Percentiles rank a stretch among this genome's conserved stretches.
Conservation (phyloP, 2,888 invertebrate genomes). For the Mellilla xanthometata region DNA sequence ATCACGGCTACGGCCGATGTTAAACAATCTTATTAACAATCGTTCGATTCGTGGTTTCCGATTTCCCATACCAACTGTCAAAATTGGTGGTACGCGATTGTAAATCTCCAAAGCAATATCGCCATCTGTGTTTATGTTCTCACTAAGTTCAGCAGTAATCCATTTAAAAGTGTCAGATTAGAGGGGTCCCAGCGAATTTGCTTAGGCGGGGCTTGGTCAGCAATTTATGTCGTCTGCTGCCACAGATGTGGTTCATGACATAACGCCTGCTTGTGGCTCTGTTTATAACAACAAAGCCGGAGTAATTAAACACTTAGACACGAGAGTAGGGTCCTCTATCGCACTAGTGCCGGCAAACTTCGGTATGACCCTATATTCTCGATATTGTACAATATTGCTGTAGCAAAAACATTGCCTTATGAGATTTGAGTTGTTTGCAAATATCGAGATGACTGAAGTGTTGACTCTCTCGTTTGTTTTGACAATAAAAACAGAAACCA, state of each 20-base stretch:
- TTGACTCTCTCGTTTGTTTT: not conserved
- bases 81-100: conserved; percentile 8
- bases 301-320: conserved; percentile 70
- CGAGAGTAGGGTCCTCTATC: conserved; percentile 41
- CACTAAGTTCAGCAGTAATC: conserved; percentile 54
- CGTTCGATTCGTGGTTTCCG: conserved; percentile 1
- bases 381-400: not conserved
- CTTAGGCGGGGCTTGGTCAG: conserved; percentile 62
- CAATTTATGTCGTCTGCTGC: conserved; percentile 61
- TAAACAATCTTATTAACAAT: not conserved
- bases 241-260: conserved; percentile 57
- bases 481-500: not conserved
- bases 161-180: conserved; percentile 72
- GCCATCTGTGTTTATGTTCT: conserved; percentile 50
- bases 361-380: conserved; percentile 17
- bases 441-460: not conserved
- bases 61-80: conserved; percentile 20
- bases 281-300: conserved; percentile 69
- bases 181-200: conserved; percentile 58
- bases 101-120: conserved; percentile 41
- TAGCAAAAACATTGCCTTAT: not conserved
- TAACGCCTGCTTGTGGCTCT: conserved; percentile 52
- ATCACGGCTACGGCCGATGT: not conserved
- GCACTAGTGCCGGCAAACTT: conserved; percentile 23
- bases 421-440: not conserved